These are phyloP conservation scores for Eubasilissa regina DNA, from an alignment of 1,140 invertebrate genomes.

Conservation along the genomic window DNA sequence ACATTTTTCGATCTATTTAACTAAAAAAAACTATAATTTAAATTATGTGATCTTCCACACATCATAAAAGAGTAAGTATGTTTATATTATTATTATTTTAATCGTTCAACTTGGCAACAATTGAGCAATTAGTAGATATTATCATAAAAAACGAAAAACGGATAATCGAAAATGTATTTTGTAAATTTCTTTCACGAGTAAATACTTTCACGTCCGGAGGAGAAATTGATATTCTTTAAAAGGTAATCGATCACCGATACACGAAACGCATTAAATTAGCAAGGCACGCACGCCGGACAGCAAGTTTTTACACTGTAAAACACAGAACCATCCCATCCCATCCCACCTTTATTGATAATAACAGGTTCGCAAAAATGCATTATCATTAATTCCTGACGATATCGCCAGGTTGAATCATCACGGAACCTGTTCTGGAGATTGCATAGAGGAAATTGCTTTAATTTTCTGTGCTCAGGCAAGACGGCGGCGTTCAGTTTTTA, in stretches of 20 bases:
- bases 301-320: slow-evolving; percentile 15
- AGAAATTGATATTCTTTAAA: slow-evolving; percentile 10
- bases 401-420: slow-evolving; percentile 42
- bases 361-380: slow-evolving; percentile 39
- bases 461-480: slow-evolving; percentile 31
- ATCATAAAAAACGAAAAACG: no score
- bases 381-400: slow-evolving; percentile 35
- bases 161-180: no score
- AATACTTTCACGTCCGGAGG: not conserved
- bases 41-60: no score
- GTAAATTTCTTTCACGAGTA: no score
- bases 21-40: no score
- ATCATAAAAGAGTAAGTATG: no score
- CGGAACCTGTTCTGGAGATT: slow-evolving; percentile 45
- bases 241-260: slow-evolving; percentile 17
- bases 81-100: no score
- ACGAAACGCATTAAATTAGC: slow-evolving; percentile 21
- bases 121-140: no score
- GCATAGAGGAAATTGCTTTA: slow-evolving; percentile 48
- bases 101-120: no score
- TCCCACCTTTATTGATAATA: slow-evolving; percentile 25
- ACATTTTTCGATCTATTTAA: no score
- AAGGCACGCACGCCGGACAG: not conserved
- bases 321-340: not conserved
- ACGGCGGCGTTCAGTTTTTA: slow-evolving; percentile 42